phyloP scores from a whole-genome alignment of 2,797 vertebrate genomes.

The Scomberomorus guttatus region DNA sequence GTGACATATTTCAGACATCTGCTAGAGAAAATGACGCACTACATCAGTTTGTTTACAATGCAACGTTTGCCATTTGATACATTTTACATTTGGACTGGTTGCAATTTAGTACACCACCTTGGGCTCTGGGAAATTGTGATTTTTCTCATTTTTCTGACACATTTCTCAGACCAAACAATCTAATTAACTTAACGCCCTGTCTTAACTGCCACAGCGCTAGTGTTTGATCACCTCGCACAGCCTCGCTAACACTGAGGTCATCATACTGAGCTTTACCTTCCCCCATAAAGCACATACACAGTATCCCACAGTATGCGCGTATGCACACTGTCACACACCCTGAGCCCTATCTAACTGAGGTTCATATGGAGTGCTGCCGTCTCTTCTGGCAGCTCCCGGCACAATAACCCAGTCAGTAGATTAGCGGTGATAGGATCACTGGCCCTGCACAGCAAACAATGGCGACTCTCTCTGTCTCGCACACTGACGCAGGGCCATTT shows the following conservation, averaged over 20 bases:
- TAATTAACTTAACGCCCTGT: no score
- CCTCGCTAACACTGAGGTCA: not conserved
- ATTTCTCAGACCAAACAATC: no score
- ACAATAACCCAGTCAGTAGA: conserved; percentile 63
- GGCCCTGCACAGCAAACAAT: conserved; percentile 58
- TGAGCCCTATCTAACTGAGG: conserved; percentile 22
- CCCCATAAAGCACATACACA: not conserved
- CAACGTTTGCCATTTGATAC: no score
- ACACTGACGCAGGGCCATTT: conserved; percentile 28
- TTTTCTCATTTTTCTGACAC: no score
- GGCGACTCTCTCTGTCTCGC: conserved; percentile 27
- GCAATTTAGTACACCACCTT: no score
- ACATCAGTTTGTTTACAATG: no score
- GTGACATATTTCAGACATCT: no score
- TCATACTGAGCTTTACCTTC: not conserved
- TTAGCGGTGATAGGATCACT: conserved; percentile 62
- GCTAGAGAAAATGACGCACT: no score
- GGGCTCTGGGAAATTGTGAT: no score
- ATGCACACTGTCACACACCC: conserved; percentile 19
- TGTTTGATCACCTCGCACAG: conserved; percentile 1
- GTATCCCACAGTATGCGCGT: conserved; percentile 20
- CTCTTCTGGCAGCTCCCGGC: conserved; percentile 44
- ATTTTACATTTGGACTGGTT: no score
- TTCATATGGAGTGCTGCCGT: conserved; percentile 33
- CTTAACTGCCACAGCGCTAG: not conserved